A percentile compares a stretch with the other conserved stretches of the same genome.
Conservation (phyloP, 2,113 vertebrate species). For the Antechinus flavipes region DNA sequence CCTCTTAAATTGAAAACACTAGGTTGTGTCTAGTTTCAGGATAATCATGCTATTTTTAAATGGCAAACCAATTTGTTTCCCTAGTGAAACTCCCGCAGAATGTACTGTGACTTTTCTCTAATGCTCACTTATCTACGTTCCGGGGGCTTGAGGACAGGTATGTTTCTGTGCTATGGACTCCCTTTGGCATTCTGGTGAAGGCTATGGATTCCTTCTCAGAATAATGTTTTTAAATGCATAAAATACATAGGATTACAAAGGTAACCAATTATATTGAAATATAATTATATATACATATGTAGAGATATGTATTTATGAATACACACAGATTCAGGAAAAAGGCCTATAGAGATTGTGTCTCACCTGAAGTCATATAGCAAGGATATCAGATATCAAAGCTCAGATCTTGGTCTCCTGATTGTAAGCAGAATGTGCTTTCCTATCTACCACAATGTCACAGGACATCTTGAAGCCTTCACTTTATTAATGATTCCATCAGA, state of each 20-base stretch:
- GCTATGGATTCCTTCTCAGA: not conserved
- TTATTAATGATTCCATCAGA: not conserved
- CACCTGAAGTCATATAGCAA: not conserved
- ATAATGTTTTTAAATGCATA: not conserved
- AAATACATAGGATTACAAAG: not conserved
- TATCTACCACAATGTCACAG: not conserved
- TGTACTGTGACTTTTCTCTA: not conserved
- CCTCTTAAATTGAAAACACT: not conserved
- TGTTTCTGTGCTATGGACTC: not conserved
- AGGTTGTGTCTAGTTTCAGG: not conserved
- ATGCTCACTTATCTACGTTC: not conserved
- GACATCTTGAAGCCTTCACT: not conserved
- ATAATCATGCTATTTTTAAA: not conserved
- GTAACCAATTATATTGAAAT: not conserved
- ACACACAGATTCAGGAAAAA: not conserved
- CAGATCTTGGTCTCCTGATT: not conserved
- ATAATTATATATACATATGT: not conserved
- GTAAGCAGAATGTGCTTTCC: not conserved
- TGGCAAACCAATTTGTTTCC: not conserved
- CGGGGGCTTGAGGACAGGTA: not conserved
- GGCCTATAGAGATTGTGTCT: not conserved
- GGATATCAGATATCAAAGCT: not conserved
- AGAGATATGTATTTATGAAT: not conserved
- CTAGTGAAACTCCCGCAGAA: not conserved
- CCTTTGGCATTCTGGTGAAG: not conserved